phyloP scores from a whole-genome alignment of 2,888 invertebrate genomes.

The Caenorhabditis uteleia region DNA sequence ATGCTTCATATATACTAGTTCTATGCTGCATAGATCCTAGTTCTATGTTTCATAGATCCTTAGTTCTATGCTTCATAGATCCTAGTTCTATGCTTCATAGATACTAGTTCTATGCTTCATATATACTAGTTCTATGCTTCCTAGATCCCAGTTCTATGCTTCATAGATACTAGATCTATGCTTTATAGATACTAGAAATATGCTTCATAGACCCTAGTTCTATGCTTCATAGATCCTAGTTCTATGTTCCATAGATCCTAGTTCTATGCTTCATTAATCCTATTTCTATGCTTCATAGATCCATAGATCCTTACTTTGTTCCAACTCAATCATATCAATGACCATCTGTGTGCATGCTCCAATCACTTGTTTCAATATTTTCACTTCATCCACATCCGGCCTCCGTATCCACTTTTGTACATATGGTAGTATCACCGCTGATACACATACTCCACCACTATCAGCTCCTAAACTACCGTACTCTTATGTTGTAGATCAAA shows the following conservation, averaged over 20 bases:
- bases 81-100: background rate
- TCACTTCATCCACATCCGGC: slow-evolving; percentile 60
- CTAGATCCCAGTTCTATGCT: no score
- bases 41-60: no score
- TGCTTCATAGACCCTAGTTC: no score
- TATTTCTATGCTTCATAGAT: background rate
- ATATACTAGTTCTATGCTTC: no score
- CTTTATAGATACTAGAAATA: no score
- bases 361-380: slow-evolving; percentile 49
- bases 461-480: slow-evolving; percentile 76
- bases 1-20: no score
- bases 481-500: background rate
- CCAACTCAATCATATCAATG: slow-evolving; percentile 39
- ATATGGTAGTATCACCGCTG: slow-evolving; percentile 87
- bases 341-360: slow-evolving; percentile 53
- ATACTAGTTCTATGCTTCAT: no score
- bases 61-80: background rate
- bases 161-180: no score
- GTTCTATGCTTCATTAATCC: no score
- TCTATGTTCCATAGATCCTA: no score
- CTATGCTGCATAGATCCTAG: no score
- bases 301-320: slow-evolving; percentile 23
- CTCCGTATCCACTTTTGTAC: slow-evolving; percentile 90
- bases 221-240: no score
- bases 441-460: slow-evolving; percentile 89